Conservation (phyloP, 2,888 invertebrate species). For the Ametastegia equiseti region DNA sequence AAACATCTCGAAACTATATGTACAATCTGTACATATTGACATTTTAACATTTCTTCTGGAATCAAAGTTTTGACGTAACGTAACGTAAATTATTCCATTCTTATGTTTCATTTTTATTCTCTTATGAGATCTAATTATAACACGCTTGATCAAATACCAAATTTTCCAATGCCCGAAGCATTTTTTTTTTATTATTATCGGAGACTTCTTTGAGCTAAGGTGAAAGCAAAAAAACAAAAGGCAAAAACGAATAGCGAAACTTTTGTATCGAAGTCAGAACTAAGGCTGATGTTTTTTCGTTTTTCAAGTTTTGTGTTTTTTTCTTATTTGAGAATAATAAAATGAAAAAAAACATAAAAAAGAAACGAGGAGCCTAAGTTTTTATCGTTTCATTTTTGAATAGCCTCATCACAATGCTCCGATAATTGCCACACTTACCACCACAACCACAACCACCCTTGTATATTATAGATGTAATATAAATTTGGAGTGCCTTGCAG, state of each 20-base stretch:
- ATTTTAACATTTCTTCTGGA: no score
- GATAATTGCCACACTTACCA: no score
- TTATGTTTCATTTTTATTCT: no score
- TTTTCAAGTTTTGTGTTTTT: no score
- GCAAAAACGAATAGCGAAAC: not conserved
- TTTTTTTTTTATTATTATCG: not conserved
- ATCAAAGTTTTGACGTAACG: no score
- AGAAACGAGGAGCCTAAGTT: not conserved
- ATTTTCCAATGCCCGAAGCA: not conserved
- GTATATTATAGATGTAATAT: slow-evolving; percentile 73
- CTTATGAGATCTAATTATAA: no score
- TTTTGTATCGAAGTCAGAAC: not conserved
- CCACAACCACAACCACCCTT: slow-evolving; percentile 59
- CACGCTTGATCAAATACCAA: no score
- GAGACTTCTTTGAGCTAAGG: not conserved
- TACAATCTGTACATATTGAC: no score
- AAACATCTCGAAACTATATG: no score
- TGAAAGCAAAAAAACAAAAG: not conserved
- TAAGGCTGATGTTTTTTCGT: no score
- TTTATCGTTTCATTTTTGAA: slow-evolving; percentile 29
- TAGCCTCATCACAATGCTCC: slow-evolving; percentile 52
- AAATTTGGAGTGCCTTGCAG: slow-evolving; percentile 76
- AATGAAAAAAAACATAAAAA: not conserved
- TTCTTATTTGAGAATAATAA: no score
- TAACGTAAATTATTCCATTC: no score